Evolutionary conservation across 2,797 vertebrate genomes (phyloP).

Genomic region (Eidolon dupreanum): DNA sequence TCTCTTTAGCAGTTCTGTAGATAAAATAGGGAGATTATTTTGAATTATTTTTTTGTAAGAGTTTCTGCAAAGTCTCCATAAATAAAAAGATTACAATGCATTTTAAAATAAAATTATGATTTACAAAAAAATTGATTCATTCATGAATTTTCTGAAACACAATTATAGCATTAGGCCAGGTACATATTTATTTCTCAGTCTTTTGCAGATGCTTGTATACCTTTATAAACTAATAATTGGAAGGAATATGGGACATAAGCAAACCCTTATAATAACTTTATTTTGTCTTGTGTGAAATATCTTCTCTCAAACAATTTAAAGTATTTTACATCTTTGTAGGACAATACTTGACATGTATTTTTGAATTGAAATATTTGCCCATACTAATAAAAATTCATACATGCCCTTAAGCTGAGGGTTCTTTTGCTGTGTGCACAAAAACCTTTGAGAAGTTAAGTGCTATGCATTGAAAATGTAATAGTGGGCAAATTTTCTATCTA

Average conservation of each 20-base stretch:
- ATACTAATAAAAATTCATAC: constrained; percentile 71
- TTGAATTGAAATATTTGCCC: constrained; percentile 59
- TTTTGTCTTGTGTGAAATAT: constrained; percentile 41
- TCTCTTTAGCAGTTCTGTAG: background rate
- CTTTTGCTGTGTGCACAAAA: constrained; percentile 58
- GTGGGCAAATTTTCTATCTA: constrained; percentile 38
- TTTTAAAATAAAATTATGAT: constrained; percentile 54
- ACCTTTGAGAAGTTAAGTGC: constrained; percentile 57
- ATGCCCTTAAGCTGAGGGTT: constrained; percentile 43
- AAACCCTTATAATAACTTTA: constrained; percentile 54
- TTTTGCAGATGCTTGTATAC: constrained; percentile 12
- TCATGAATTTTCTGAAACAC: constrained; percentile 28
- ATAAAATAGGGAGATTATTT: constrained; percentile 4
- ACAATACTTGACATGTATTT: constrained; percentile 44
- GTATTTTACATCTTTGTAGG: constrained; percentile 62
- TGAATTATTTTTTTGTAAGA: constrained; percentile 47
- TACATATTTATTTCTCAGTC: constrained; percentile 21
- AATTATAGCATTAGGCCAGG: background rate
- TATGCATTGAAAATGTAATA: constrained; percentile 62
- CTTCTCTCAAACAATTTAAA: constrained; percentile 58
- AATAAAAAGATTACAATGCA: constrained; percentile 32
- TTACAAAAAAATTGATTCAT: constrained; percentile 54
- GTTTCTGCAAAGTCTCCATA: background rate
- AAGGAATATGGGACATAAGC: background rate
- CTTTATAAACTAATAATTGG: constrained; percentile 49